phyloP scores from a whole-genome alignment of 1,140 invertebrate species.

The Orussus abietinus region DNA sequence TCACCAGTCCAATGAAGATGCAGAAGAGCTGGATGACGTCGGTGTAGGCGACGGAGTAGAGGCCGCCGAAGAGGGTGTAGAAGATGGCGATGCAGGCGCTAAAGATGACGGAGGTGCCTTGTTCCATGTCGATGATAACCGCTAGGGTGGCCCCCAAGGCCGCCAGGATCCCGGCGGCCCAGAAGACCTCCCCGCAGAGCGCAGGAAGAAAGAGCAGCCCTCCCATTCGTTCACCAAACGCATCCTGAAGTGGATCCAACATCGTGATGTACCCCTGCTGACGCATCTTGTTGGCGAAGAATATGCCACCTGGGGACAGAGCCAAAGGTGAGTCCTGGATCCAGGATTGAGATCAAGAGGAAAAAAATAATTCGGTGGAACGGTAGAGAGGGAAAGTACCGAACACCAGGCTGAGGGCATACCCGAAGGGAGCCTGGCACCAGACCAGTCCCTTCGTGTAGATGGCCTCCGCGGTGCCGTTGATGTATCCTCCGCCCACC shows the following conservation, averaged over 20 bases:
- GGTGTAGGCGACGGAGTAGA: slow-evolving; percentile 98
- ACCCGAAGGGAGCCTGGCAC: slow-evolving; percentile 97
- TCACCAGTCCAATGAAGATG: slow-evolving; percentile 93
- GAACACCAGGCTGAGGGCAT: slow-evolving; percentile 89
- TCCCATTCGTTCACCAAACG: slow-evolving; percentile 95
- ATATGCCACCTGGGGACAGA: slow-evolving; percentile 76
- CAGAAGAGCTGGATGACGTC: slow-evolving; percentile 98
- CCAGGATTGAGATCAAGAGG: not conserved
- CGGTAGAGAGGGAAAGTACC: slow-evolving; percentile 57
- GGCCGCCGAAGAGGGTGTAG: slow-evolving; percentile 95
- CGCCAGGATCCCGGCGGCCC: slow-evolving; percentile 95
- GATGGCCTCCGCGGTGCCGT: slow-evolving; percentile 95
- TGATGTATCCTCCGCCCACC: slow-evolving; percentile 99
- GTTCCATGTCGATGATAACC: slow-evolving; percentile 95
- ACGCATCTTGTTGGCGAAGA: slow-evolving; percentile 97
- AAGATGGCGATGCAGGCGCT: slow-evolving; percentile 94
- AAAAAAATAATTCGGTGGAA: not conserved
- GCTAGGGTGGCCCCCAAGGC: slow-evolving; percentile 92
- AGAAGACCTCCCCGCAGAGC: slow-evolving; percentile 95
- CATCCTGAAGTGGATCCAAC: slow-evolving; percentile 95
- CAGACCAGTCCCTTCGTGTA: slow-evolving; percentile 88
- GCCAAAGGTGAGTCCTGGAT: slow-evolving; percentile 9
- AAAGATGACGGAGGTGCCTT: slow-evolving; percentile 86
- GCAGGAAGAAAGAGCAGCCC: slow-evolving; percentile 94
- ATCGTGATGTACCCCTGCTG: slow-evolving; percentile 97